A percentile compares a stretch with the other conserved stretches of the same genome.
Evolutionary conservation across 1,140 invertebrate genomes (phyloP).

Genomic region (Propsilocerus akamusi): DNA sequence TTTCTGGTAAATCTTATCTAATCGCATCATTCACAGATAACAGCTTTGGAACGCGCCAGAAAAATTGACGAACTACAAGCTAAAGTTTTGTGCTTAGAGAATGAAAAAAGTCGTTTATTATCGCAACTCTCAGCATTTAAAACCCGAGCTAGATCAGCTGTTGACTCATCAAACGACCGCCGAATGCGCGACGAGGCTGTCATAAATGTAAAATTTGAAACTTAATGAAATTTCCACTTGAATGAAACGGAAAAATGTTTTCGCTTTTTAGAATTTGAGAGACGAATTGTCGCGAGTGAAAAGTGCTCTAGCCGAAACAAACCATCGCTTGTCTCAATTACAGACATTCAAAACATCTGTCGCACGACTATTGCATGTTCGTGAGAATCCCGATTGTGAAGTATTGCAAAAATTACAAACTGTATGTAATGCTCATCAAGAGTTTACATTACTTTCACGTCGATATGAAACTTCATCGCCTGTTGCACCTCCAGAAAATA

Average conservation of each 20-base stretch:
- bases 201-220: constrained; percentile 31
- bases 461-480: constrained; percentile 28
- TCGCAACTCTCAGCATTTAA: constrained; percentile 17
- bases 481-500: constrained; percentile 17
- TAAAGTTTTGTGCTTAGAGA: constrained; percentile 20
- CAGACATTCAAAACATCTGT: constrained; percentile 49
- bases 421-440: constrained; percentile 32
- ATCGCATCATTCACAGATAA: constrained; percentile 36
- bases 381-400: constrained; percentile 21
- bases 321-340: constrained; percentile 50
- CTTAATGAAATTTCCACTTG: background rate
- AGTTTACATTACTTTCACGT: constrained; percentile 38
- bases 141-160: constrained; percentile 17
- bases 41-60: constrained; percentile 55
- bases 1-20: constrained; percentile 1
- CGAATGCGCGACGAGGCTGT: constrained; percentile 35
- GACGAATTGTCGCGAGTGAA: constrained; percentile 54
- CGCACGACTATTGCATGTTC: constrained; percentile 33
- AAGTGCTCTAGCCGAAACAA: constrained; percentile 45
- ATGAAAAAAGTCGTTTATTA: constrained; percentile 17
- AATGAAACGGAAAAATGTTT: too few relatives aligned
- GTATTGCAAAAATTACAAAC: constrained; percentile 21
- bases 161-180: constrained; percentile 21
- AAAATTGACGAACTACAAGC: constrained; percentile 64
- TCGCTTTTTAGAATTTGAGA: constrained; percentile 30